phyloP scores from a whole-genome alignment of 1,140 invertebrate genomes.

The Pseudachorutes palmiensis region DNA sequence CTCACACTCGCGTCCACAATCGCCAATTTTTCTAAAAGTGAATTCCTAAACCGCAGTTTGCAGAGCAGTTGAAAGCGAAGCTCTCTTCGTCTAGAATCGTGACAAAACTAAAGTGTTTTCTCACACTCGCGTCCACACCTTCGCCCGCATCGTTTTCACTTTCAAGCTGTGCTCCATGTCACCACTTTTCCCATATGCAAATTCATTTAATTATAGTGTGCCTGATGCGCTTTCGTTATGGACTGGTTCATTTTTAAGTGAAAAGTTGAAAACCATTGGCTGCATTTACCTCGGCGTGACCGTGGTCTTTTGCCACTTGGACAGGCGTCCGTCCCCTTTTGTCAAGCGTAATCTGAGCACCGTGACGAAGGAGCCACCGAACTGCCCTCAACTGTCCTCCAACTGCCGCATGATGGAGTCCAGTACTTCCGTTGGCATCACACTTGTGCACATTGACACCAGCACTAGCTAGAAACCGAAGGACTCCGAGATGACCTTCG shows the following conservation, averaged over 20 bases:
- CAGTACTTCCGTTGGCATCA: slow-evolving; percentile 31
- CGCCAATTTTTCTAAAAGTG: background rate
- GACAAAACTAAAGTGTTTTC: background rate
- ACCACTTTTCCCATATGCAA: too few relatives aligned
- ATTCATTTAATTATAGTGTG: background rate
- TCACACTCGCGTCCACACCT: background rate
- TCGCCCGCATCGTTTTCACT: background rate
- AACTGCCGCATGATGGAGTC: slow-evolving; percentile 49
- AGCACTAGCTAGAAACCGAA: slow-evolving; percentile 42
- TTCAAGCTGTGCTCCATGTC: background rate
- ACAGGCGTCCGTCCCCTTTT: slow-evolving; percentile 78
- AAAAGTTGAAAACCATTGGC: background rate
- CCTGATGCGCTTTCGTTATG: background rate
- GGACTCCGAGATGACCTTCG: slow-evolving; percentile 35
- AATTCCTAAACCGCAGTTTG: too few relatives aligned
- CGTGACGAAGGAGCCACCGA: slow-evolving; percentile 68
- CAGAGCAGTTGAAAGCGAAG: too few relatives aligned
- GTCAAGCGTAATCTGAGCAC: slow-evolving; percentile 66
- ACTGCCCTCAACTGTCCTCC: slow-evolving; percentile 70
- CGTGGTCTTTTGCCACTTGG: slow-evolving; percentile 79
- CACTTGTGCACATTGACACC: slow-evolving; percentile 32
- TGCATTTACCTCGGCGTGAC: slow-evolving; percentile 68
- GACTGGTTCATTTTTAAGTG: background rate
- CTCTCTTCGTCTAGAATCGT: background rate
- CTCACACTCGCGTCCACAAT: slow-evolving; percentile 3